A percentile compares a stretch with the other conserved stretches of the same genome.
Evolutionary conservation across 2,113 vertebrate genomes (phyloP).

Genomic region (Campylomormyrus numenius): DNA sequence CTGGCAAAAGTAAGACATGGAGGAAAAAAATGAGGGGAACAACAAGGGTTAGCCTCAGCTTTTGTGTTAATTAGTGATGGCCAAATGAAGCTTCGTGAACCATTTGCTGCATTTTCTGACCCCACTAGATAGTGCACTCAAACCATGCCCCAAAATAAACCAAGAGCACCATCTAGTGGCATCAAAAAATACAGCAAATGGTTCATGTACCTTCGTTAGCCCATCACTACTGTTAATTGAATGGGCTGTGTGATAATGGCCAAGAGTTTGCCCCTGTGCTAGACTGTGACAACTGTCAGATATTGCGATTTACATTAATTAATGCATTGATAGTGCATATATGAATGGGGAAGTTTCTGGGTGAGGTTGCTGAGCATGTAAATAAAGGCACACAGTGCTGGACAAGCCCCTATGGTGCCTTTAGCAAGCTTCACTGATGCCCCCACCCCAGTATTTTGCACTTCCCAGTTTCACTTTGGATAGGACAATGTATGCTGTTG

Average conservation of each 20-base stretch:
- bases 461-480: neutral
- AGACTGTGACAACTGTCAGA: neutral
- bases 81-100: no score
- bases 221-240: neutral
- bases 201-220: no score
- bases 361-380: neutral
- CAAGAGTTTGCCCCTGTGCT: neutral
- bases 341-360: neutral
- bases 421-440: neutral
- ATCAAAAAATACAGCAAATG: no score
- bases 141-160: no score
- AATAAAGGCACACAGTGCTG: neutral
- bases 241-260: neutral
- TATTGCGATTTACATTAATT: neutral
- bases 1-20: constrained; percentile 78
- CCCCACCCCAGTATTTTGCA: neutral
- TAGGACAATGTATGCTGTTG: neutral
- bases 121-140: no score
- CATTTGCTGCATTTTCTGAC: no score
- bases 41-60: neutral
- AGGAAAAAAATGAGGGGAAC: neutral
- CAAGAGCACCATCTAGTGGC: no score
- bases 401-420: neutral
- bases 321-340: neutral
- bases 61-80: neutral